Percentiles rank a stretch among this genome's conserved stretches.
Conservation (phyloP, 2,797 vertebrate genomes). For the Bovichtus diacanthus region DNA sequence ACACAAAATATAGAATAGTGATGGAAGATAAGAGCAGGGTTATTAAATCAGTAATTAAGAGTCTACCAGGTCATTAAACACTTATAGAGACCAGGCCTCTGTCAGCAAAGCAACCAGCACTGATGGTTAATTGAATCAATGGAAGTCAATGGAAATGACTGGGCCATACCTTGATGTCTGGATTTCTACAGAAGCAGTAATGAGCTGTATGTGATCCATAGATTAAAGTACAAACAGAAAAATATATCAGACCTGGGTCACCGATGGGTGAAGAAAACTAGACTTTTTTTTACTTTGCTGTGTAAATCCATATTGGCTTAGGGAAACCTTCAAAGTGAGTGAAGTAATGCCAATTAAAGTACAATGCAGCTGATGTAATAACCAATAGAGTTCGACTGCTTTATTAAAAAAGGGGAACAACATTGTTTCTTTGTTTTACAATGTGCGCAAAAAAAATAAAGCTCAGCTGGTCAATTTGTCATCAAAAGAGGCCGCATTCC, state of each 20-base stretch:
- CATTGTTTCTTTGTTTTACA: constrained; percentile 31
- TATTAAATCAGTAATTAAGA: constrained; percentile 19
- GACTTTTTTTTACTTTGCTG: constrained; percentile 14
- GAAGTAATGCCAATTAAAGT: constrained; percentile 57
- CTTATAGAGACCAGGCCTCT: constrained; percentile 7
- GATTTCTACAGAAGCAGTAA: constrained; percentile 43
- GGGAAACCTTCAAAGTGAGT: constrained; percentile 42
- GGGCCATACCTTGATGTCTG: constrained; percentile 27
- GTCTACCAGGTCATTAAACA: neutral
- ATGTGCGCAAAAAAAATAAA: constrained; percentile 25
- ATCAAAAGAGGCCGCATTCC: constrained; percentile 18
- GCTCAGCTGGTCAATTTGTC: constrained; percentile 21
- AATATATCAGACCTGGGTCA: constrained; percentile 64
- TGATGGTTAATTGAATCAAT: constrained; percentile 25
- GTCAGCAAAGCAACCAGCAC: neutral
- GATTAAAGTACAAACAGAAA: constrained; percentile 41
- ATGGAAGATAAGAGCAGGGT: constrained; percentile 3
- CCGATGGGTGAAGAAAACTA: constrained; percentile 35
- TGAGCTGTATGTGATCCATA: constrained; percentile 44
- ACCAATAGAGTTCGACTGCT: constrained; percentile 40
- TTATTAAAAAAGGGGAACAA: constrained; percentile 42
- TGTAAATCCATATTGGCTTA: constrained; percentile 34
- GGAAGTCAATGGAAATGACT: constrained; percentile 36
- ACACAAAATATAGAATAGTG: neutral
- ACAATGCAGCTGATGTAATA: constrained; percentile 58